phyloP scores from a whole-genome alignment of 1,140 invertebrate species.

The Ectropis grisescens region DNA sequence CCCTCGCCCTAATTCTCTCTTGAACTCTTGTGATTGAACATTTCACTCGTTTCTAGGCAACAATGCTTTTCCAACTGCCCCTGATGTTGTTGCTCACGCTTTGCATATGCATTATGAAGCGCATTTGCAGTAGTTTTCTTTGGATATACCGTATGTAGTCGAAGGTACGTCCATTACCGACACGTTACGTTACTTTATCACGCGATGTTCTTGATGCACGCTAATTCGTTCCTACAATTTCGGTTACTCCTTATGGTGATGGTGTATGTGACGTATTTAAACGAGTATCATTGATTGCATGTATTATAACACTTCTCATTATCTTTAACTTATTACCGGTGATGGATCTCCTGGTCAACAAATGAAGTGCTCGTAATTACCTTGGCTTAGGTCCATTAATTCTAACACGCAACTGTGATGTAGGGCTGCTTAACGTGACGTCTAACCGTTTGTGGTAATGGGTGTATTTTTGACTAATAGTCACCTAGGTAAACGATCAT shows the following conservation, averaged over 20 bases:
- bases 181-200: slow-evolving; percentile 38
- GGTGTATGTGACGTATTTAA: slow-evolving; percentile 20
- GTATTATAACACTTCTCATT: too few relatives aligned
- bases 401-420: slow-evolving; percentile 6
- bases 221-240: too few relatives aligned
- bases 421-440: too few relatives aligned
- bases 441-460: slow-evolving; percentile 34
- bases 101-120: slow-evolving; percentile 73
- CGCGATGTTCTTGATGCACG: slow-evolving; percentile 32
- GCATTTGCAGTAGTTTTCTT: slow-evolving; percentile 72
- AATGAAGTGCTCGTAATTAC: too few relatives aligned
- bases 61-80: slow-evolving; percentile 70
- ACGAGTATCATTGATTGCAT: slow-evolving; percentile 2
- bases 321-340: too few relatives aligned
- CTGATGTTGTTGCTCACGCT: slow-evolving; percentile 72
- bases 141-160: slow-evolving; percentile 70
- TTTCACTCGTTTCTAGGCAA: slow-evolving; percentile 69
- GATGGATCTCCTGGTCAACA: too few relatives aligned
- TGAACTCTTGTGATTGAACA: too few relatives aligned
- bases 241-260: slow-evolving; percentile 31
- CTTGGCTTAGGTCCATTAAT: too few relatives aligned
- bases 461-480: slow-evolving; percentile 57
- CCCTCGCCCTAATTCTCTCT: too few relatives aligned
- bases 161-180: slow-evolving; percentile 68
- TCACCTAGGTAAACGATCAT: too few relatives aligned